These are phyloP conservation scores for Ips typographus DNA, from an alignment of 1,140 invertebrate genomes.

Conservation along the genomic window DNA sequence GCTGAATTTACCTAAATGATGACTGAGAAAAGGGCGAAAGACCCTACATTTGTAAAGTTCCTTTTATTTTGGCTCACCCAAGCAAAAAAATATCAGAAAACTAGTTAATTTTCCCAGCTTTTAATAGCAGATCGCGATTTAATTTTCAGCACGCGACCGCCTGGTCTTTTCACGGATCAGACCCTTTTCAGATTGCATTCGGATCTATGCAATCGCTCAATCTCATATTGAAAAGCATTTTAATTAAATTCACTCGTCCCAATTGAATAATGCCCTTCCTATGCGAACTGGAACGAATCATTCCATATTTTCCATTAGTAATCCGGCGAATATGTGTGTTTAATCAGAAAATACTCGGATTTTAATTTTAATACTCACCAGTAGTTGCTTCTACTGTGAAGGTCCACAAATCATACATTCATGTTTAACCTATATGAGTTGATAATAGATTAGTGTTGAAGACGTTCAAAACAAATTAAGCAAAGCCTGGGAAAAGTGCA, in stretches of 20 bases:
- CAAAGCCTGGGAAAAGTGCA: too few species aligned
- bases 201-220: constrained; percentile 14
- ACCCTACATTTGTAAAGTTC: background rate
- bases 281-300: background rate
- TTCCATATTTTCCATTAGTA: constrained; percentile 10
- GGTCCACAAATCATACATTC: too few species aligned
- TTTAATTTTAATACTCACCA: too few species aligned
- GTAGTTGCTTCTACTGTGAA: too few species aligned
- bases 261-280: constrained; percentile 11
- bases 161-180: constrained; percentile 13
- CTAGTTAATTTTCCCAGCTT: constrained; percentile 3
- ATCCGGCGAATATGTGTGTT: background rate
- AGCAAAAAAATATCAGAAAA: constrained; percentile 1
- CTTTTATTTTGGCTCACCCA: background rate
- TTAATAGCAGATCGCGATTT: background rate
- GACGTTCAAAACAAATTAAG: too few species aligned
- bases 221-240: constrained; percentile 20
- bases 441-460: too few species aligned
- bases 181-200: constrained; percentile 17
- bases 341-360: background rate
- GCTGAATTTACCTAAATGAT: background rate
- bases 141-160: constrained; percentile 21
- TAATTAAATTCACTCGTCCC: constrained; percentile 19
- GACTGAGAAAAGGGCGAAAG: background rate
- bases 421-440: too few species aligned